A percentile compares a stretch with the other conserved stretches of the same genome.
Evolutionary conservation across 2,797 vertebrate genomes (phyloP).

Genomic region (Tympanoctomys barrerae): DNA sequence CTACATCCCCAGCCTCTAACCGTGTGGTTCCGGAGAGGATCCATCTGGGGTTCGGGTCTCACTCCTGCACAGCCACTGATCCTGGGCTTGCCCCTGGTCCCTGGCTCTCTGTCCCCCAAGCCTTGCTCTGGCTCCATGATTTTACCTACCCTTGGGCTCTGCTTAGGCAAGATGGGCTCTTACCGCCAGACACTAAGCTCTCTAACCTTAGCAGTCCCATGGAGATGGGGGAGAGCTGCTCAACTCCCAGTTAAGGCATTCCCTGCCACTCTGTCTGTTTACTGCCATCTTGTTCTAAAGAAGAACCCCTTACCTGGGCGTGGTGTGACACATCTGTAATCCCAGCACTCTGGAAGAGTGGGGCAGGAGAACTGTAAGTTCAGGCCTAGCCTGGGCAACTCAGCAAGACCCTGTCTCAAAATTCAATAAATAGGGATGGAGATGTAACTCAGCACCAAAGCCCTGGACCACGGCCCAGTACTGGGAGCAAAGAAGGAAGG

Average conservation of each 20-base stretch:
- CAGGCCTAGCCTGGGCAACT: neutral
- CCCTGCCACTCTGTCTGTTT: neutral
- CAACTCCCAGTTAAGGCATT: neutral
- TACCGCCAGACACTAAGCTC: neutral
- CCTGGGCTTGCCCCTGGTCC: accelerated
- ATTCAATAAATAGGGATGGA: neutral
- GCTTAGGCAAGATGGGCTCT: neutral
- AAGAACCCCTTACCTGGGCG: neutral
- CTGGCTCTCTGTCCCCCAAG: neutral
- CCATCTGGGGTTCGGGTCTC: neutral
- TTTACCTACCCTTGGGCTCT: neutral
- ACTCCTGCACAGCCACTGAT: neutral
- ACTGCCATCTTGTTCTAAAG: neutral
- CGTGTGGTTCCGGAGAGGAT: neutral
- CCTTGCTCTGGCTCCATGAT: neutral
- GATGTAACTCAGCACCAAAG: neutral
- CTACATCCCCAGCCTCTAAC: neutral
- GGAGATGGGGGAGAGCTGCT: neutral
- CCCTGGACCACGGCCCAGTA: neutral
- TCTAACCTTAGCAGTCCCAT: neutral
- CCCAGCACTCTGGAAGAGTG: neutral
- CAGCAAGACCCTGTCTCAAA: neutral
- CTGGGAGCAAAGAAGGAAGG: neutral
- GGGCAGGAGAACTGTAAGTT: neutral
- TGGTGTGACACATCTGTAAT: neutral